phyloP scores from a whole-genome alignment of 2,888 invertebrate genomes.

The Ichneumon xanthorius region DNA sequence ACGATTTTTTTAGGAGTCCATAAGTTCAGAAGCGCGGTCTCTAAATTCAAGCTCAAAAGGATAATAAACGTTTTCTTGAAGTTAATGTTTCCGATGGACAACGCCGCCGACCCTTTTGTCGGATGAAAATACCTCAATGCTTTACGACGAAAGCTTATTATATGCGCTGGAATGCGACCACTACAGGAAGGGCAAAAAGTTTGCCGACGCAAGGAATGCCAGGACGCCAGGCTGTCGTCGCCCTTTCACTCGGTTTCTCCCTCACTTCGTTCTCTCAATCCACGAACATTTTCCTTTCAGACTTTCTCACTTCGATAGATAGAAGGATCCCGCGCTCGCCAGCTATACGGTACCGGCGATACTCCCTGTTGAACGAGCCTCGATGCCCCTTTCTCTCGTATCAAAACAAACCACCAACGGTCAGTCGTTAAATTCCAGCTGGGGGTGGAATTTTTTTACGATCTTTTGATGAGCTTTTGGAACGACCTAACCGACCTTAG shows the following conservation, averaged over 20 bases:
- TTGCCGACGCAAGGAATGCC: slow-evolving; percentile 22
- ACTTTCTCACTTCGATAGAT: slow-evolving; percentile 35
- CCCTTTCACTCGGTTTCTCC: slow-evolving; percentile 6
- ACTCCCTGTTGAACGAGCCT: slow-evolving; percentile 13
- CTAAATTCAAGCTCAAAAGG: background rate
- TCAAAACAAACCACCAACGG: slow-evolving; percentile 39
- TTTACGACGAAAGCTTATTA: slow-evolving; percentile 6
- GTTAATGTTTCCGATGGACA: background rate
- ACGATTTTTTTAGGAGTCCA: background rate
- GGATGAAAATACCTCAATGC: slow-evolving; percentile 12
- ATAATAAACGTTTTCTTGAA: background rate
- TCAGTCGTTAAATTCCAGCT: slow-evolving; percentile 50
- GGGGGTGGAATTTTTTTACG: slow-evolving; percentile 32
- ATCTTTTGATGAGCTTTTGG: slow-evolving; percentile 47
- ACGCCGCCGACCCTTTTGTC: background rate
- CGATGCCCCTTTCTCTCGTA: slow-evolving; percentile 24
- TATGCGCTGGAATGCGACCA: slow-evolving; percentile 12
- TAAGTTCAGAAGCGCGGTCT: background rate
- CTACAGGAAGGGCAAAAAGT: slow-evolving; percentile 14
- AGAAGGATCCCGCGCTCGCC: slow-evolving; percentile 19
- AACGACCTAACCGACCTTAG: slow-evolving; percentile 28
- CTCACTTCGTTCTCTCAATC: background rate
- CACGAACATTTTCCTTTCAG: background rate
- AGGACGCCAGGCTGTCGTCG: background rate
- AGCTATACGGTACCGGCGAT: background rate